Conservation (phyloP, 2,113 vertebrate species). For the Rhagologus leucostigma region DNA sequence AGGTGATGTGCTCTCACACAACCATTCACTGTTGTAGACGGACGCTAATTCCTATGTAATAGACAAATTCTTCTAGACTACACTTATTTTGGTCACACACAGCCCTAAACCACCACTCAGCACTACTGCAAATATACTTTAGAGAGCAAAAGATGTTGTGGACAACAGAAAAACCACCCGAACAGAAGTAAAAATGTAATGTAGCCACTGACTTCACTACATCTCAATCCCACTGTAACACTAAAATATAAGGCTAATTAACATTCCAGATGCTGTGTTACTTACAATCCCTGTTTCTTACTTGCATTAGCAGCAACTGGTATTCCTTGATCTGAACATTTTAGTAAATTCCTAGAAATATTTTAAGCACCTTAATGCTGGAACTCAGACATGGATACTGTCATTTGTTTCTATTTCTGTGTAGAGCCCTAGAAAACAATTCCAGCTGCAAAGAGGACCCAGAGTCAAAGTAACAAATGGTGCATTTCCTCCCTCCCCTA, state of each 20-base stretch:
- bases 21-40: not conserved
- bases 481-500: not conserved
- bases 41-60: not conserved
- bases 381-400: not conserved
- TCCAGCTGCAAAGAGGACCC: not conserved
- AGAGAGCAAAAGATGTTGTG: constrained; percentile 3
- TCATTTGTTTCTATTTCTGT: not conserved
- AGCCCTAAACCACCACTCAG: constrained; percentile 12
- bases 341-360: not conserved
- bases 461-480: not conserved
- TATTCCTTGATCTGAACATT: not conserved
- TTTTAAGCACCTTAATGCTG: not conserved
- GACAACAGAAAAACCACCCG: constrained; percentile 3
- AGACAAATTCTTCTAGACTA: constrained; percentile 28
- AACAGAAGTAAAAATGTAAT: constrained; percentile 15
- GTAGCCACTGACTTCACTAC: constrained; percentile 5
- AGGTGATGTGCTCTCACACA: not conserved
- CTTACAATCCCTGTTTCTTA: not conserved
- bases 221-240: not conserved
- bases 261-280: constrained; percentile 10
- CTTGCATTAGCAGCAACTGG: constrained; percentile 11
- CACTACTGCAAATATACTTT: constrained; percentile 34
- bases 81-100: constrained; percentile 3
- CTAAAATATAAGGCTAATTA: not conserved
- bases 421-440: not conserved